Evolutionary conservation across 2,797 vertebrate species (phyloP).

Genomic region (Chanos chanos): DNA sequence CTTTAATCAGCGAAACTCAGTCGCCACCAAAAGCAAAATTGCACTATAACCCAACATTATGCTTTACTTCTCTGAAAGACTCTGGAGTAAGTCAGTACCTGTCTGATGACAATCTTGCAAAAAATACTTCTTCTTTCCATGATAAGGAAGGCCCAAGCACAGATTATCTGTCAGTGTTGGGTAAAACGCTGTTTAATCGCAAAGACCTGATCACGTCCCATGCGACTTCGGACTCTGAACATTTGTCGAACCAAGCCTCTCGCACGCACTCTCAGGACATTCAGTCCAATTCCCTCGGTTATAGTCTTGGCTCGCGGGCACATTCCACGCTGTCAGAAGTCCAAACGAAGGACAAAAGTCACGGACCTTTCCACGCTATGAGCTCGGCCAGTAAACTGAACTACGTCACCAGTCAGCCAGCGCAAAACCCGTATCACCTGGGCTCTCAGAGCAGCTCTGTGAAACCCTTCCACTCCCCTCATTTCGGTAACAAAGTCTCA

Average conservation of each 20-base stretch:
- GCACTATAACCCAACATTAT: constrained; percentile 42
- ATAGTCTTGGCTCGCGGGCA: constrained; percentile 42
- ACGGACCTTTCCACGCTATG: constrained; percentile 65
- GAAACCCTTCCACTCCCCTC: constrained; percentile 58
- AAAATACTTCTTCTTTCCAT: constrained; percentile 49
- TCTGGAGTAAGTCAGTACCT: constrained; percentile 44
- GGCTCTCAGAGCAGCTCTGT: constrained; percentile 51
- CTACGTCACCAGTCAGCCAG: constrained; percentile 49
- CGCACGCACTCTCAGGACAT: constrained; percentile 51
- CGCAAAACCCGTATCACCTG: constrained; percentile 45
- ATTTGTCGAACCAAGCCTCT: background rate
- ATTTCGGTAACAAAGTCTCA: constrained; percentile 58
- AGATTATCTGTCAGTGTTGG: constrained; percentile 11
- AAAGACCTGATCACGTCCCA: constrained; percentile 44
- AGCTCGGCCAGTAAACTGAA: constrained; percentile 59
- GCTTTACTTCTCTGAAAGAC: constrained; percentile 49
- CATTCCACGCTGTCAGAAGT: constrained; percentile 49
- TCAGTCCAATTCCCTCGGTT: constrained; percentile 42
- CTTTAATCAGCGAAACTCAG: constrained; percentile 57
- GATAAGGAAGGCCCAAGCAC: constrained; percentile 58
- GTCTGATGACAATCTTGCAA: constrained; percentile 56
- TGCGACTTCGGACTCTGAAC: constrained; percentile 20
- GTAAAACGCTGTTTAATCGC: constrained; percentile 24
- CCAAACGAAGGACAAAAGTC: constrained; percentile 56
- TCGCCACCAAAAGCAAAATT: constrained; percentile 60